Conservation (phyloP, 2,113 vertebrate genomes). For the Nyctereutes procyonoides region DNA sequence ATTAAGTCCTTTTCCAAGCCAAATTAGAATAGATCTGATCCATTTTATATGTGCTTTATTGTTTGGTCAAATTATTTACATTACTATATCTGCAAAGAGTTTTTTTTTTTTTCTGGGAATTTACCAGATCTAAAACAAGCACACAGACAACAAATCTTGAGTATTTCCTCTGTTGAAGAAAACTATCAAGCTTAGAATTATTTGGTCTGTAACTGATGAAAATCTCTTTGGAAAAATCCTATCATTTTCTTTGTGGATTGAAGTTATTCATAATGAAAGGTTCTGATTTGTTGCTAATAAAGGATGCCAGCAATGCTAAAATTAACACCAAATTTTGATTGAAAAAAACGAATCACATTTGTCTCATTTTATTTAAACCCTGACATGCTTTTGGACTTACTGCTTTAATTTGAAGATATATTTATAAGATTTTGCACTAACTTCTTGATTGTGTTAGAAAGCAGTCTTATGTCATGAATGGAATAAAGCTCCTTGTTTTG, state of each 20-base stretch:
- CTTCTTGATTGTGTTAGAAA: background rate
- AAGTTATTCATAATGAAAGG: slow-evolving; percentile 44
- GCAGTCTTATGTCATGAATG: background rate
- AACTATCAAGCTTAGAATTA: slow-evolving; percentile 47
- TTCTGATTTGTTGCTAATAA: slow-evolving; percentile 66
- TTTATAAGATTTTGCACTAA: background rate
- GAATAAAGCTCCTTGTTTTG: background rate
- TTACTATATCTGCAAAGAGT: background rate
- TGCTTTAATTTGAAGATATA: slow-evolving; percentile 27
- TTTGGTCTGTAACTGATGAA: background rate
- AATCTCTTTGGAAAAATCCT: slow-evolving; percentile 38
- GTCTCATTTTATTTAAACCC: slow-evolving; percentile 47
- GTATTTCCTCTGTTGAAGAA: slow-evolving; percentile 34
- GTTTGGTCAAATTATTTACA: slow-evolving; percentile 9
- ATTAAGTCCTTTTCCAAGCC: background rate
- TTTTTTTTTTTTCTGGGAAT: background rate
- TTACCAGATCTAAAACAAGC: background rate
- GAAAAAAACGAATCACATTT: slow-evolving; percentile 18
- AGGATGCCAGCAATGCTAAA: slow-evolving; percentile 43
- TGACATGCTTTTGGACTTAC: slow-evolving; percentile 5
- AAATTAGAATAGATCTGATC: slow-evolving; percentile 42
- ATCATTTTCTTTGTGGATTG: slow-evolving; percentile 41
- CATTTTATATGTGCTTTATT: background rate
- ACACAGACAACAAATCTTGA: background rate
- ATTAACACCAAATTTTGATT: slow-evolving; percentile 63